phyloP scores from a whole-genome alignment of 2,797 vertebrate genomes.

The Halcyon smyrnensis region DNA sequence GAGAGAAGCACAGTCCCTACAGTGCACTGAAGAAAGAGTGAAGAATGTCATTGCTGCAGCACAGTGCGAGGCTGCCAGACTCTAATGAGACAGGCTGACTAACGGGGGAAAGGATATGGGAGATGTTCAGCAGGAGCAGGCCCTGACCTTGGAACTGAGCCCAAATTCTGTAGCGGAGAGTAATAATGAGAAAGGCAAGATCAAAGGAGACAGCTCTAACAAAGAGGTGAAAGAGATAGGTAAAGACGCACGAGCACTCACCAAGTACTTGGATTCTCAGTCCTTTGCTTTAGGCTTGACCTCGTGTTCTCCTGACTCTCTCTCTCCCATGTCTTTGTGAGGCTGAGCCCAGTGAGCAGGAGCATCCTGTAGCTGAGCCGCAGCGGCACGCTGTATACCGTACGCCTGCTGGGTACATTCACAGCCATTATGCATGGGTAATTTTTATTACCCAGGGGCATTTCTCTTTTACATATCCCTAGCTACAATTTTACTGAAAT shows the following conservation, averaged over 20 bases:
- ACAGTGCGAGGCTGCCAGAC: background rate
- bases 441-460: slow-evolving; percentile 63
- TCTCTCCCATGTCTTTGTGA: background rate
- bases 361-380: background rate
- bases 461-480: slow-evolving; percentile 67
- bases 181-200: slow-evolving; percentile 20
- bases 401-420: background rate
- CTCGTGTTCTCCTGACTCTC: rapidly evolving
- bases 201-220: slow-evolving; percentile 33
- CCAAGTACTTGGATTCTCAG: background rate
- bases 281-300: background rate
- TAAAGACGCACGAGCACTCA: background rate
- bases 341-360: background rate
- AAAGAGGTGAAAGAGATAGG: background rate
- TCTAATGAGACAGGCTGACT: slow-evolving; percentile 54
- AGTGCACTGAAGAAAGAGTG: background rate
- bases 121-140: slow-evolving; percentile 4
- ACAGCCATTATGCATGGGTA: slow-evolving; percentile 15
- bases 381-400: background rate
- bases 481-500: slow-evolving; percentile 57
- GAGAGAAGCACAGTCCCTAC: background rate
- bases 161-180: background rate
- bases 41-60: background rate
- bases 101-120: background rate
- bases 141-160: slow-evolving; percentile 25